Base-by-base conservation (phyloP, 2,888 invertebrate genomes). In the Acholoe squamosa region DNA sequence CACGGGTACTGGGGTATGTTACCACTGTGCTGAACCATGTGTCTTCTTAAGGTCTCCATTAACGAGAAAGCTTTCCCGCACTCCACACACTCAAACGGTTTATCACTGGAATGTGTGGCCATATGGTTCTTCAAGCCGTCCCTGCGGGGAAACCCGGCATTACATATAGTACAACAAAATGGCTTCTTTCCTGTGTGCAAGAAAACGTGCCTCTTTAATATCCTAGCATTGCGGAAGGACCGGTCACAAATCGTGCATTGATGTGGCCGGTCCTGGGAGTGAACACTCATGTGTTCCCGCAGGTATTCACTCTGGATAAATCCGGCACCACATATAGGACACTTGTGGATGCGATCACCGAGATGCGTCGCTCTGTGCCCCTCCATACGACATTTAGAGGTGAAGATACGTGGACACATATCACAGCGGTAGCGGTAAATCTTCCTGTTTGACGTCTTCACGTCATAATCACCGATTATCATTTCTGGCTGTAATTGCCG, bases 231-330 rank as follows among this genome's bases (percentile, higher is more conserved):
- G 0, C 89, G 43, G 52, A 89, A 89, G 16, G 7, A 10, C 76
- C 12, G 10, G 0, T 28, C 52, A 28, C 89, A 89, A 1, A 22
- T 25, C 0, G 76, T 12, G 67, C 89, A 89, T 31, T 89, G 33
- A 43, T 52, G 43, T 0, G 89, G 89, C 31, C 28, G 31, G 12
- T 0, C 67, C 0, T 22, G 22, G 0, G 51, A 25, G 28, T 89
- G 89, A n/a, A 89, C 76, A 31, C 77, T 89, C 67, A 51, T n/a
- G 51, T 89, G 89, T 25, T 89, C 89, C 25, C 89, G 76, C 19
- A 89, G 28, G 28, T 89, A 89, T 28, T 89, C 89, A 16, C 76
- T 77, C 77, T 89, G 89, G 28, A 89, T 89, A 28, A 77, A 89
- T 3, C 16, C 52, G n/a, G n/a, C 52, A 0, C 77, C 89, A 31